phyloP scores from a whole-genome alignment of 2,113 vertebrate species.

The Phocoena phocoena region DNA sequence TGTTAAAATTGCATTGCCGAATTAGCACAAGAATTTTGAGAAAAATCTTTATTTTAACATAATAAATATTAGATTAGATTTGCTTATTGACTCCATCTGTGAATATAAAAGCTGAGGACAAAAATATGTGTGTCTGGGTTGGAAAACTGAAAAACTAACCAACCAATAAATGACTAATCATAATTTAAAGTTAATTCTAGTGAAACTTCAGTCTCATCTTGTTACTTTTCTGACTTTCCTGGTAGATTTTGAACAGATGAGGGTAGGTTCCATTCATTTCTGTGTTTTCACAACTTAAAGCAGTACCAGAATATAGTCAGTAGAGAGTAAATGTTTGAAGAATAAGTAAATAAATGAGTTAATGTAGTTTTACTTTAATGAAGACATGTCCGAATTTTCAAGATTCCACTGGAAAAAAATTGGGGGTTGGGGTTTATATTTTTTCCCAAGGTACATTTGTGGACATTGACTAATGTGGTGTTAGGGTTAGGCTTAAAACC shows the following conservation, averaged over 20 bases:
- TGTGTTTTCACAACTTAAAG: not conserved
- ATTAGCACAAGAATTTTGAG: conserved; percentile 20
- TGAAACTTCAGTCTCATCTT: not conserved
- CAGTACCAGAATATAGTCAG: not conserved
- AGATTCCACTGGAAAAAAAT: not conserved
- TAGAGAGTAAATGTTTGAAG: not conserved
- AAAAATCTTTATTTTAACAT: conserved; percentile 30
- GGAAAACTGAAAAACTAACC: conserved; percentile 25
- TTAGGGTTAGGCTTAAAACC: not conserved
- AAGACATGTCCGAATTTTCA: not conserved
- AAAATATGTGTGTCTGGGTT: not conserved
- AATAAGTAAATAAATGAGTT: not conserved
- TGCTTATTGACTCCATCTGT: not conserved
- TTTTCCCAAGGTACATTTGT: not conserved
- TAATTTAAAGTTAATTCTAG: conserved; percentile 30
- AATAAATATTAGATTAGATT: conserved; percentile 48
- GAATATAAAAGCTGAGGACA: conserved; percentile 12
- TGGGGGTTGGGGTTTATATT: not conserved
- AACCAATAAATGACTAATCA: not conserved
- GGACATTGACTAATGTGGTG: not conserved
- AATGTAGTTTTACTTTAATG: not conserved
- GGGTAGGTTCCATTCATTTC: not conserved
- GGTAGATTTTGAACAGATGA: not conserved
- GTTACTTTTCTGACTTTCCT: not conserved
- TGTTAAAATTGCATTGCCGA: conserved; percentile 36